phyloP scores from a whole-genome alignment of 1,140 invertebrate species.

The Stegodyphus mimosarum region DNA sequence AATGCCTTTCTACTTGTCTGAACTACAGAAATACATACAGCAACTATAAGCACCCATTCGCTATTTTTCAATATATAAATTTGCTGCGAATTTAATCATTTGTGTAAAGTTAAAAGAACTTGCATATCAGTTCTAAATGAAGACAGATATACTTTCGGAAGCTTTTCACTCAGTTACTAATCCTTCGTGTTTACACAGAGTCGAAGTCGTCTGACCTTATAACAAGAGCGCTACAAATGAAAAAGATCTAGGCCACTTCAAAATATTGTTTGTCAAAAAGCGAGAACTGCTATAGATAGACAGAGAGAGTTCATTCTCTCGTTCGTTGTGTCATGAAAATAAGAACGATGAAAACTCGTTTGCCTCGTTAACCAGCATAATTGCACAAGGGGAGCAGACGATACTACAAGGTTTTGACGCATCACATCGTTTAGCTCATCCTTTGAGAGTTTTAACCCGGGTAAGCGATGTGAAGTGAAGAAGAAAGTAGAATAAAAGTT shows the following conservation, averaged over 20 bases:
- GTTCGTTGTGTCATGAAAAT: not conserved
- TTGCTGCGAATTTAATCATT: too few relatives aligned
- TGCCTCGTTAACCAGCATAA: not conserved
- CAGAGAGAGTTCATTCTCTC: conserved; percentile 5
- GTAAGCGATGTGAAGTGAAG: too few relatives aligned
- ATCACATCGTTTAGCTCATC: not conserved
- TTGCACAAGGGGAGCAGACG: not conserved
- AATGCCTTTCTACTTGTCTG: too few relatives aligned
- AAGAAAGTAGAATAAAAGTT: too few relatives aligned
- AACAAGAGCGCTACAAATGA: not conserved
- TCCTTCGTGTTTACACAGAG: too few relatives aligned
- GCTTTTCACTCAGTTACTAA: too few relatives aligned
- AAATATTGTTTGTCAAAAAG: not conserved
- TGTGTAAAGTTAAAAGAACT: too few relatives aligned
- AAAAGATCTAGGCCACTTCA: not conserved
- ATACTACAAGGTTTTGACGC: not conserved
- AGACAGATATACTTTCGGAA: too few relatives aligned
- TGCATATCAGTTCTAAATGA: too few relatives aligned
- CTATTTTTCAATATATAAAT: too few relatives aligned
- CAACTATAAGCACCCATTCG: too few relatives aligned
- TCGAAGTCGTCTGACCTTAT: not conserved
- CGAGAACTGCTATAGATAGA: not conserved
- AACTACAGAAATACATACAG: too few relatives aligned
- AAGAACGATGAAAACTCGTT: not conserved
- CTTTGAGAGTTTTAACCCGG: not conserved